phyloP scores from a whole-genome alignment of 2,797 vertebrate species.

The Pachyuromys duprasi region DNA sequence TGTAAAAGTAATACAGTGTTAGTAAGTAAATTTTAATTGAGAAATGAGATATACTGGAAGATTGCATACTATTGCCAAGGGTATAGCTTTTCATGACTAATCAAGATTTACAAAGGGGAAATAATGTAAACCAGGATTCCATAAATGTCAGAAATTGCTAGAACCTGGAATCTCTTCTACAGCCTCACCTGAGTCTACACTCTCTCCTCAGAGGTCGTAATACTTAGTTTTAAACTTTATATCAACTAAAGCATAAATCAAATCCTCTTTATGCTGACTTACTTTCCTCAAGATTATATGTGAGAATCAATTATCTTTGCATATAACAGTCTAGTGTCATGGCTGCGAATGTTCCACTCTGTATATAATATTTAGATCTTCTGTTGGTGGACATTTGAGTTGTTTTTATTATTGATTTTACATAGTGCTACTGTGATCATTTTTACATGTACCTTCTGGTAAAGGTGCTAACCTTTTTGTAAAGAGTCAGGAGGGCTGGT shows the following conservation, averaged over 20 bases:
- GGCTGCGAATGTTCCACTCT: not conserved
- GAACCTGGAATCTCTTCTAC: not conserved
- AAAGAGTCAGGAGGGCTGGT: not conserved
- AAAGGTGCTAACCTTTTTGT: not conserved
- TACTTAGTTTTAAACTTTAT: not conserved
- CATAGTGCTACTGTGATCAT: not conserved
- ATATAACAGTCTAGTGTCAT: not conserved
- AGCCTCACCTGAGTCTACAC: not conserved
- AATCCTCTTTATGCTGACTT: not conserved
- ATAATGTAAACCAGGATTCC: not conserved
- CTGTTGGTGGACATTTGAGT: not conserved
- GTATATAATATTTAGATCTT: not conserved
- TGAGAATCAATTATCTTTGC: not conserved
- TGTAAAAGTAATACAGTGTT: slow-evolving; percentile 7
- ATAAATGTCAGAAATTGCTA: not conserved
- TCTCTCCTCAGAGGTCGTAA: not conserved
- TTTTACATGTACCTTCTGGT: slow-evolving; percentile 1
- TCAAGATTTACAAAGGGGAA: not conserved
- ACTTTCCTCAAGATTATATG: not conserved
- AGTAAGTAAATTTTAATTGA: slow-evolving; percentile 10
- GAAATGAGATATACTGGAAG: not conserved
- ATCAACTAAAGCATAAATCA: not conserved
- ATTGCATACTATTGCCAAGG: not conserved
- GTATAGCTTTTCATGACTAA: not conserved
- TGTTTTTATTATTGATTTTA: slow-evolving; percentile 2